Conservation (phyloP, 2,888 invertebrate species). For the Ethmia dodecea region DNA sequence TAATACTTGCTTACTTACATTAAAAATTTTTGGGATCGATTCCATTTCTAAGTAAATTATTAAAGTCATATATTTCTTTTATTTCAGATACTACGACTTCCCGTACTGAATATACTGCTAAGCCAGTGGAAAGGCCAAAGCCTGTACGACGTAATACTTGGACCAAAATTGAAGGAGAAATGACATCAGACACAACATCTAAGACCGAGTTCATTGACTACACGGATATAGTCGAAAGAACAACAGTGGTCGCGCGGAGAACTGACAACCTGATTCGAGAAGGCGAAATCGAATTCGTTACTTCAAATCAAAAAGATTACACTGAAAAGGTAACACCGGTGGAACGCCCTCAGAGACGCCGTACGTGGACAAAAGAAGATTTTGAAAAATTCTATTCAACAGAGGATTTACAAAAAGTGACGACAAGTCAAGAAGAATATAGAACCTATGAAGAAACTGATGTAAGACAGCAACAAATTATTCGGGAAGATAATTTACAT, state of each 20-base stretch:
- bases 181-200: slow-evolving; percentile 82
- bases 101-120: slow-evolving; percentile 83
- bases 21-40: too few species aligned
- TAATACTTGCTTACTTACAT: too few species aligned
- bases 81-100: slow-evolving; percentile 83
- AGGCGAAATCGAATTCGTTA: slow-evolving; percentile 82
- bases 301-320: slow-evolving; percentile 80
- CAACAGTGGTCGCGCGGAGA: slow-evolving; percentile 76
- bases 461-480: slow-evolving; percentile 57
- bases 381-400: slow-evolving; percentile 82
- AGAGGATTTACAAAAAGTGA: slow-evolving; percentile 72
- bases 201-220: slow-evolving; percentile 82
- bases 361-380: slow-evolving; percentile 86
- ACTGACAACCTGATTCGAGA: slow-evolving; percentile 82
- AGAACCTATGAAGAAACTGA: slow-evolving; percentile 79
- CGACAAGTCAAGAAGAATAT: slow-evolving; percentile 83
- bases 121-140: slow-evolving; percentile 79
- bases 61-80: too few species aligned
- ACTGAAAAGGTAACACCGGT: slow-evolving; percentile 76
- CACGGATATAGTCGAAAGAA: slow-evolving; percentile 75
- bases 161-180: slow-evolving; percentile 87
- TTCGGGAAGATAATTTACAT: slow-evolving; percentile 66
- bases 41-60: too few species aligned
- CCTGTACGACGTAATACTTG: slow-evolving; percentile 85
- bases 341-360: slow-evolving; percentile 78